Percentiles rank a stretch among this genome's conserved stretches.
phyloP scores from a whole-genome alignment of 2,113 vertebrate species.

The Myrmecophaga tridactyla region DNA sequence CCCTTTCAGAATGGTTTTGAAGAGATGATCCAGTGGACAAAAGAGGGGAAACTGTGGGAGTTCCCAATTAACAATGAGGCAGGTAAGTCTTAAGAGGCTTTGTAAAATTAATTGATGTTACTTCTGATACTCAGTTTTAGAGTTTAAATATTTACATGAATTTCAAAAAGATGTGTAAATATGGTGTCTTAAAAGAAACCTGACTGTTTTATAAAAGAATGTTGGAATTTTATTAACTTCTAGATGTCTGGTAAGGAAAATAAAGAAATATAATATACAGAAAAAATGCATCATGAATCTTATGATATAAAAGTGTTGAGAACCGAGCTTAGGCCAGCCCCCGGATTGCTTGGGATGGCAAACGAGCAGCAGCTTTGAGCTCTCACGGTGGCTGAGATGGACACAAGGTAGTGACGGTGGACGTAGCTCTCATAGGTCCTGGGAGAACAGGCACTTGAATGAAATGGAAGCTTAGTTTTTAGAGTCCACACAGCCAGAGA shows the following conservation, averaged over 20 bases:
- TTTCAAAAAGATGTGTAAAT: neutral
- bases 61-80: constrained; percentile 94
- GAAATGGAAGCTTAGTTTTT: too few species aligned
- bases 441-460: too few species aligned
- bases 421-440: too few species aligned
- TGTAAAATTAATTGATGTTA: neutral
- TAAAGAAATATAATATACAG: neutral
- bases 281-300: neutral
- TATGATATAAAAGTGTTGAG: neutral
- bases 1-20: constrained; percentile 92
- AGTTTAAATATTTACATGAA: neutral
- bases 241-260: neutral
- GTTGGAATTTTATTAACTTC: constrained; percentile 7
- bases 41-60: constrained; percentile 93
- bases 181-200: neutral
- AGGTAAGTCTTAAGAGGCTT: constrained; percentile 80
- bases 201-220: neutral
- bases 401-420: too few species aligned
- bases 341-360: neutral
- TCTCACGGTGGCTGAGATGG: too few species aligned
- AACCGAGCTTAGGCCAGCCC: neutral
- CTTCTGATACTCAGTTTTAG: neutral
- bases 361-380: too few species aligned
- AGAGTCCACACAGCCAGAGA: too few species aligned
- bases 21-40: constrained; percentile 97